Evolutionary conservation across 2,888 invertebrate genomes (phyloP).

Genomic region (Drosophila algonquin): DNA sequence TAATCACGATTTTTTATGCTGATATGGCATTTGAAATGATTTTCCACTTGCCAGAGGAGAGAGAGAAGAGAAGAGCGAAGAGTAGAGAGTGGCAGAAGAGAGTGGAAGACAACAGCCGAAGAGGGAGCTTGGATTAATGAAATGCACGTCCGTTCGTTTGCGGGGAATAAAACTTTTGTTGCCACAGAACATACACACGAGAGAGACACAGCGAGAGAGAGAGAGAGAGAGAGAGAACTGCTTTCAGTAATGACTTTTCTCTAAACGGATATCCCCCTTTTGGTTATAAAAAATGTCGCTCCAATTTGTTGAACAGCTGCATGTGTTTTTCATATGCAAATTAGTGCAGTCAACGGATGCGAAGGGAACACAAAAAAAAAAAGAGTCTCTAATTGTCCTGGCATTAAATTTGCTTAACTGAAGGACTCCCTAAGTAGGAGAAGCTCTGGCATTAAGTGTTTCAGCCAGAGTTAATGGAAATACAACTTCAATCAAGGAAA

Average conservation of each 20-base stretch:
- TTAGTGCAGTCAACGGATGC: constrained; percentile 45
- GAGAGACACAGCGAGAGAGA: constrained; percentile 22
- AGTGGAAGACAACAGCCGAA: background rate
- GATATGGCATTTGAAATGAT: constrained; percentile 55
- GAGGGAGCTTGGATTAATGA: constrained; percentile 49
- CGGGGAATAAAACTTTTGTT: constrained; percentile 45
- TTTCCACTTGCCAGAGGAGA: constrained; percentile 16
- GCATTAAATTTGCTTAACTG: constrained; percentile 75
- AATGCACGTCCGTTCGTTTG: constrained; percentile 35
- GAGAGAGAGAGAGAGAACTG: constrained; percentile 31
- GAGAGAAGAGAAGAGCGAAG: background rate
- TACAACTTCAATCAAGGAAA: background rate
- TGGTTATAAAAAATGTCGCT: constrained; percentile 34
- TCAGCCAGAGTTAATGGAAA: background rate
- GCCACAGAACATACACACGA: constrained; percentile 38
- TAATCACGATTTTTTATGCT: constrained; percentile 65
- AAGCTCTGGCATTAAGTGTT: background rate
- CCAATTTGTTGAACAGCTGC: constrained; percentile 45
- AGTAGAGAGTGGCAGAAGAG: background rate
- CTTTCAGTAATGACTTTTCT: constrained; percentile 13
- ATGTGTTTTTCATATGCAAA: constrained; percentile 62
- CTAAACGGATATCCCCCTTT: constrained; percentile 27
- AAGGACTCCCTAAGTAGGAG: constrained; percentile 38
- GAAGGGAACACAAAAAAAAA: constrained; percentile 38
- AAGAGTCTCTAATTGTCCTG: constrained; percentile 67